Percentiles rank a stretch among this genome's conserved stretches.
Conservation (phyloP, 2,888 invertebrate genomes). For the Gymnoscelis rufifasciata region DNA sequence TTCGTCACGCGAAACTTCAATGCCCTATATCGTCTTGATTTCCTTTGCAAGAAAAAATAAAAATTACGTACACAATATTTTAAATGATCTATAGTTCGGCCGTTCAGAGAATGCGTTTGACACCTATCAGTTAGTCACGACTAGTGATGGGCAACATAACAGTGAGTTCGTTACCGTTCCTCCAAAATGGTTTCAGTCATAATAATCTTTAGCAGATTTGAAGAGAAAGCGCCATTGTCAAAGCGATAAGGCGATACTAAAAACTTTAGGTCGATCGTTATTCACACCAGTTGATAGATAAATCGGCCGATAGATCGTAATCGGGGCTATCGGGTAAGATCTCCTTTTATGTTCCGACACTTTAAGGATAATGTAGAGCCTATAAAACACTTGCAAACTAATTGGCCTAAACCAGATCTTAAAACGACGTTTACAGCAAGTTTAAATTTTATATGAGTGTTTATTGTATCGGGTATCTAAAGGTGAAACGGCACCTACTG, state of each 20-base stretch:
- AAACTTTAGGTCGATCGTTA: constrained; percentile 7
- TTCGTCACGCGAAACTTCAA: too few species aligned
- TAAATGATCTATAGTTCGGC: too few species aligned
- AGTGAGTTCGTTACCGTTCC: too few species aligned
- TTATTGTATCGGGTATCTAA: constrained; percentile 7
- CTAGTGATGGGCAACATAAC: too few species aligned
- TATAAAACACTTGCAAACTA: constrained; percentile 39
- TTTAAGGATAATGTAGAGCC: constrained; percentile 35
- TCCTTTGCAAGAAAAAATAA: too few species aligned
- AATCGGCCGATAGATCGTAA: constrained; percentile 38
- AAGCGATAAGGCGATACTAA: constrained; percentile 7
- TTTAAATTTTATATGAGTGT: constrained; percentile 29
- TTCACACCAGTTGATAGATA: constrained; percentile 31
- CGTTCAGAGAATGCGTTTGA: too few species aligned
- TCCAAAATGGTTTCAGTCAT: too few species aligned
- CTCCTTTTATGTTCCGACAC: constrained; percentile 27
- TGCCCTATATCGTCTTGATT: too few species aligned
- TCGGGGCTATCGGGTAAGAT: constrained; percentile 32
- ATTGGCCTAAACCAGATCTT: constrained; percentile 36
- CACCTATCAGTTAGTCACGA: too few species aligned
- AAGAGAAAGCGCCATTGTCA: constrained; percentile 24
- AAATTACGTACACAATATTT: too few species aligned
- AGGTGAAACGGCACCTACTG: background rate
- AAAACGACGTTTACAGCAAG: constrained; percentile 29
- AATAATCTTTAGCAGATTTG: too few species aligned